Conservation (phyloP, 2,113 vertebrate genomes). For the Silurus asotus region DNA sequence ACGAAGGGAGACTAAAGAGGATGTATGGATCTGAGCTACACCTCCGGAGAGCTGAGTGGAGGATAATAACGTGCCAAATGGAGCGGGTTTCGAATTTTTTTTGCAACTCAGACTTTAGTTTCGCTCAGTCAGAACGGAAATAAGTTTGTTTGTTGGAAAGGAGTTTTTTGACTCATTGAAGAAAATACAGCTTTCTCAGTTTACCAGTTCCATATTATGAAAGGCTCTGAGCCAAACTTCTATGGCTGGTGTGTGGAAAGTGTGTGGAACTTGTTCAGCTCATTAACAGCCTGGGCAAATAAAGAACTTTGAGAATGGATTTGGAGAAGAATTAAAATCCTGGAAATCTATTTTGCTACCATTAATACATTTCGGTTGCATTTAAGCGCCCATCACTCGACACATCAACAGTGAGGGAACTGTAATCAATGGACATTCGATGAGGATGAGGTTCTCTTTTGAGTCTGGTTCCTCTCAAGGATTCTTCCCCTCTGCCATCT, state of each 20-base stretch:
- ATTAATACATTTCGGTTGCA: too few species aligned
- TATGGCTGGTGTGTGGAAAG: background rate
- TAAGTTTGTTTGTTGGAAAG: background rate
- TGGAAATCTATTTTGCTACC: too few species aligned
- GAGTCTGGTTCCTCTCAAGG: too few species aligned
- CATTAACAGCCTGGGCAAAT: too few species aligned
- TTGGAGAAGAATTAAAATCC: too few species aligned
- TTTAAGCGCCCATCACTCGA: too few species aligned
- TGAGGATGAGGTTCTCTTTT: too few species aligned
- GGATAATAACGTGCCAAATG: constrained; percentile 28
- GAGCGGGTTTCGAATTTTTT: constrained; percentile 14
- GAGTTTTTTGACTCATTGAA: background rate
- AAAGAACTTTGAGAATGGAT: too few species aligned
- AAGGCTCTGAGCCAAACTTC: background rate
- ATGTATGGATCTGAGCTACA: constrained; percentile 18
- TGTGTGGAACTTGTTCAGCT: too few species aligned
- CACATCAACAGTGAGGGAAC: too few species aligned
- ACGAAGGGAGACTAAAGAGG: constrained; percentile 46
- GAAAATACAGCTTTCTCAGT: background rate
- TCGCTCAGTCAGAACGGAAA: background rate
- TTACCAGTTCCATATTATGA: background rate
- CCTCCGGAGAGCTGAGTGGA: constrained; percentile 17
- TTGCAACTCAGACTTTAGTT: background rate
- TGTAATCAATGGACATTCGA: too few species aligned
- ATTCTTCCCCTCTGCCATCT: too few species aligned